Evolutionary conservation across 2,888 invertebrate genomes (phyloP).

Genomic region (Catocala nupta): DNA sequence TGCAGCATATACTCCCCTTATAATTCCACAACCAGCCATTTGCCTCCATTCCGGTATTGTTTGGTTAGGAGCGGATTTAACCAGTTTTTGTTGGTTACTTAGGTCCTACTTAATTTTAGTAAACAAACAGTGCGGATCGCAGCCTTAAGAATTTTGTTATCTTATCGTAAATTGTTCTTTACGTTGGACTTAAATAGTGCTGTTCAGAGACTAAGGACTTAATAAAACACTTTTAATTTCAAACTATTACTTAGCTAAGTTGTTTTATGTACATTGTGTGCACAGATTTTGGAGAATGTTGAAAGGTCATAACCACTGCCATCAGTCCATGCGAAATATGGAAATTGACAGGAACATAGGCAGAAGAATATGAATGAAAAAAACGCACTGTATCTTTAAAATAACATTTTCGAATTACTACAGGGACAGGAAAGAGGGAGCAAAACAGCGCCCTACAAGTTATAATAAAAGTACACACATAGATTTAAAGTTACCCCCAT

Average conservation of each 20-base stretch:
- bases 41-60: constrained; percentile 55
- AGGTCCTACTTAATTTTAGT: constrained; percentile 56
- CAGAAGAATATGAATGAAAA: too few relatives aligned
- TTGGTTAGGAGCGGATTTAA: constrained; percentile 65
- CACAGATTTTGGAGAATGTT: too few relatives aligned
- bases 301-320: too few relatives aligned
- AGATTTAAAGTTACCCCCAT: too few relatives aligned
- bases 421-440: too few relatives aligned
- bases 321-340: too few relatives aligned
- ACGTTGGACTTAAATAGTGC: constrained; percentile 24
- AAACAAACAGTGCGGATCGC: constrained; percentile 46
- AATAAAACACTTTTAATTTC: not conserved
- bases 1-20: constrained; percentile 24
- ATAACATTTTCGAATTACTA: too few relatives aligned
- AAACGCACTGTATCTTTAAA: too few relatives aligned
- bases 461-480: too few relatives aligned
- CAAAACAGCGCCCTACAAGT: too few relatives aligned
- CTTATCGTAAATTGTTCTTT: constrained; percentile 33
- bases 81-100: constrained; percentile 56
- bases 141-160: constrained; percentile 48
- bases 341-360: too few relatives aligned
- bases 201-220: constrained; percentile 19
- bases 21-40: constrained; percentile 54
- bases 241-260: not conserved
- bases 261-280: too few relatives aligned